Percentiles rank a stretch among this genome's conserved stretches.
Evolutionary conservation across 2,113 vertebrate genomes (phyloP).

Genomic region (Spizaetus ornatus): DNA sequence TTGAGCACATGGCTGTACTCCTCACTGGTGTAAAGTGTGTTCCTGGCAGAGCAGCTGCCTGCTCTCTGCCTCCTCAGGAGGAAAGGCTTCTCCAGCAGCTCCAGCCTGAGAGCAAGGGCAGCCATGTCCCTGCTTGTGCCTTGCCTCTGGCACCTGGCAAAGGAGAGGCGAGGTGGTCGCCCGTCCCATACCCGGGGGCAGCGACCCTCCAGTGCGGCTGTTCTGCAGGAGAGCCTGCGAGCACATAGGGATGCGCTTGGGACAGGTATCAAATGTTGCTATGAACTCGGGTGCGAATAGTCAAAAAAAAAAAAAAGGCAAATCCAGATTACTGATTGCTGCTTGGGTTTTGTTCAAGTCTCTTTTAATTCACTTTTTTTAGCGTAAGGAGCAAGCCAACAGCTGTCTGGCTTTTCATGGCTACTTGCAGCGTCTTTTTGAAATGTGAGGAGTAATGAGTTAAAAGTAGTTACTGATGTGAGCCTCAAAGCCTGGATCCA

Average conservation of each 20-base stretch:
- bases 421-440: neutral
- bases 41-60: neutral
- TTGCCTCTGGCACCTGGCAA: rapidly evolving
- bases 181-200: rapidly evolving
- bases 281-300: rapidly evolving
- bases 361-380: neutral
- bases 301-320: neutral
- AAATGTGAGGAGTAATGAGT: neutral
- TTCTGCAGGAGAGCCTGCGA: rapidly evolving
- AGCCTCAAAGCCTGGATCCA: neutral
- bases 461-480: neutral
- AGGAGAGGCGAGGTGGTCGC: neutral
- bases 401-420: neutral
- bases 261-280: neutral
- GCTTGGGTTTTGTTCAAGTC: neutral
- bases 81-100: neutral
- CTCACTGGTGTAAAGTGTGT: neutral
- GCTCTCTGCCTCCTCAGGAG: neutral
- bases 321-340: neutral
- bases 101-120: neutral
- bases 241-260: rapidly evolving
- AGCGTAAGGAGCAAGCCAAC: neutral
- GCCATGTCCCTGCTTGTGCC: neutral
- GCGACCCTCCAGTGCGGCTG: neutral
- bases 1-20: neutral